Base-by-base conservation (phyloP, 1,140 invertebrate species). In the Psilanteris sp. region DNA sequence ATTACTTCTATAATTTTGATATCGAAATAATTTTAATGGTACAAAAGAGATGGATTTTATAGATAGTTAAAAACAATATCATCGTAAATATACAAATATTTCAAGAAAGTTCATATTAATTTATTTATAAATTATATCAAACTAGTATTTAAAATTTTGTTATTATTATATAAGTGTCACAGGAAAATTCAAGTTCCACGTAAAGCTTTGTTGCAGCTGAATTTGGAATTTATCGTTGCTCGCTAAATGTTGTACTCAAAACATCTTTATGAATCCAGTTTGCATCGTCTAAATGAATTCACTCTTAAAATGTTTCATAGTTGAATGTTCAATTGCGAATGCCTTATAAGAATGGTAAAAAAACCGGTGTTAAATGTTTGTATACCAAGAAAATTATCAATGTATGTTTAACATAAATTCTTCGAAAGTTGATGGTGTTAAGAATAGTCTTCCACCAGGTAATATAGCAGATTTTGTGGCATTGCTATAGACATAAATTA, bases 201-300 rank as follows among this genome's bases (percentile, higher is more conserved):
- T 52, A 52, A 52, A 14, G 24, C 2, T 52, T 26, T 32, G 32
- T 52, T 32, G 13, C 48, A 32, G 32, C 20, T 20, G 4, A 36
- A 20, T 31, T 11, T 7, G 43, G 32, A 48, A 29, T 26, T 44
- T 31, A 22, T 31, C 13, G 9, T 52, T 14, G 32, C n/a, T 27
- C 48, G 22, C 32, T 24, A 37, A 32, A 32, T 37, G 48, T 52
- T 16, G 7, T n/a, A 13, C 27, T 32, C 14, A 22, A 50, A 50
- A 50, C 3, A 14, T 8, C 18, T 10, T 24, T 20, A 36, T 13
- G 46, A 50, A 52, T 52, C 14, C 32, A 37, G 48, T 52, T 52
- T 52, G 50, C 34, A 55, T 55, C 50, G 34, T 55, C 41, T 14
- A 55, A 55, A 55, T 15, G 48, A 10, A 31, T 14, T 39, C 48